A percentile compares a stretch with the other conserved stretches of the same genome.
phyloP scores from a whole-genome alignment of 1,140 invertebrate genomes.

The Drosophila willistoni region DNA sequence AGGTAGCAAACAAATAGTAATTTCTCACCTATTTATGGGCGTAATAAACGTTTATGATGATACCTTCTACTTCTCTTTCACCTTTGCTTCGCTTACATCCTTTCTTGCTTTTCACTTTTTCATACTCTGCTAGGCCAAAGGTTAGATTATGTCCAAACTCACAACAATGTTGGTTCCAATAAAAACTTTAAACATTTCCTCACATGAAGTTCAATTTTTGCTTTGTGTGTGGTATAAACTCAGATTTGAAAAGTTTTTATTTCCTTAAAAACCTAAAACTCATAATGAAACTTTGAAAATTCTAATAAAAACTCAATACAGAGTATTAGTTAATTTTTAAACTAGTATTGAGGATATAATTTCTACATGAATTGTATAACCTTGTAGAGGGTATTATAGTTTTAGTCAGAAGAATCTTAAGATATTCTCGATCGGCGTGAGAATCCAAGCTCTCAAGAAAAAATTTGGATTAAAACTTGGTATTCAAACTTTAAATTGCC shows the following conservation, averaged over 20 bases:
- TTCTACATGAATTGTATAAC: too few species aligned
- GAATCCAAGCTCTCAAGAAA: too few species aligned
- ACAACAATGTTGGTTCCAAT: not conserved
- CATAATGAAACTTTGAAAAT: not conserved
- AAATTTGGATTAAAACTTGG: too few species aligned
- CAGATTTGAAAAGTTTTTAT: not conserved
- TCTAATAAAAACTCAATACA: not conserved
- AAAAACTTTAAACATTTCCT: constrained; percentile 1
- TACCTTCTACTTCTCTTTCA: constrained; percentile 25
- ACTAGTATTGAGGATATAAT: too few species aligned
- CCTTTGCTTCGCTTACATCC: not conserved
- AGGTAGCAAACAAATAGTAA: constrained; percentile 63
- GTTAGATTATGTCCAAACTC: constrained; percentile 42
- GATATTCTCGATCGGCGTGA: too few species aligned
- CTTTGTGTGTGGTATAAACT: not conserved
- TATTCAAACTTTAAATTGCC: too few species aligned
- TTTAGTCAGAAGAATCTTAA: too few species aligned
- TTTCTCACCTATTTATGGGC: constrained; percentile 78
- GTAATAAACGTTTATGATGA: constrained; percentile 79
- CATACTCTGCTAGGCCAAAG: constrained; percentile 11
- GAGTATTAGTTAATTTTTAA: too few species aligned
- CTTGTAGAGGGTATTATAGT: too few species aligned
- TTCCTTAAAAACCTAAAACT: not conserved
- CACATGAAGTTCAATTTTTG: not conserved
- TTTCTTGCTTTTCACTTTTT: not conserved